phyloP scores from a whole-genome alignment of 2,888 invertebrate genomes.

The Leptinotarsa juncta region DNA sequence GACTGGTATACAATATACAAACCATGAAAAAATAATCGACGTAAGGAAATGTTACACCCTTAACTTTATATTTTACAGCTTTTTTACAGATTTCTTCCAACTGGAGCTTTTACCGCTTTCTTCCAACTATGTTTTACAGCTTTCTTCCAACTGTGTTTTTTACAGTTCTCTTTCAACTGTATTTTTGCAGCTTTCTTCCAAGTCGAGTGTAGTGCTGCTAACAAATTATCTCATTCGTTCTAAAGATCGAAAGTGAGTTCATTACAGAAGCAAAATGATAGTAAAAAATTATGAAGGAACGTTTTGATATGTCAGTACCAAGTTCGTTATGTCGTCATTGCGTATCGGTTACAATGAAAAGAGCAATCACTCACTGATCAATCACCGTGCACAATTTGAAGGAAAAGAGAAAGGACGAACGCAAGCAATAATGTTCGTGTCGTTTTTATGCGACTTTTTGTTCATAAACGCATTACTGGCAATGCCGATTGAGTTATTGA shows the following conservation, averaged over 20 bases:
- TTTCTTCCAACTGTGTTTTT: too few species aligned
- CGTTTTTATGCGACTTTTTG: not conserved
- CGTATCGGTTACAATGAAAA: not conserved
- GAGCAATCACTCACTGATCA: not conserved
- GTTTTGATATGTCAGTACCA: not conserved
- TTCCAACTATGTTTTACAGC: too few species aligned
- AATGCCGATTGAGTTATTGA: not conserved
- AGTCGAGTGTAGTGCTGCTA: too few species aligned
- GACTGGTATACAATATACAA: too few species aligned
- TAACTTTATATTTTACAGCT: too few species aligned
- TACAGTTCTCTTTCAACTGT: too few species aligned
- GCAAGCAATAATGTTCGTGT: constrained; percentile 1
- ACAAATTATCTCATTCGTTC: too few species aligned
- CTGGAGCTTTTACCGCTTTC: too few species aligned
- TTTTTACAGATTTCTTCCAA: too few species aligned
- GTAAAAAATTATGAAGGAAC: not conserved
- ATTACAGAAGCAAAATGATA: not conserved
- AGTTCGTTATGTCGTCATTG: not conserved
- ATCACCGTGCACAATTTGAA: not conserved
- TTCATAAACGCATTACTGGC: not conserved
- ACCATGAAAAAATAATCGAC: too few species aligned
- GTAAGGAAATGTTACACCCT: too few species aligned
- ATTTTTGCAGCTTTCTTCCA: too few species aligned
- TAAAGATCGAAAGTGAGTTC: not conserved
- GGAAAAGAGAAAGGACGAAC: constrained; percentile 17